Conservation (phyloP, 1,140 invertebrate species). For the Drosophila tropicalis region DNA sequence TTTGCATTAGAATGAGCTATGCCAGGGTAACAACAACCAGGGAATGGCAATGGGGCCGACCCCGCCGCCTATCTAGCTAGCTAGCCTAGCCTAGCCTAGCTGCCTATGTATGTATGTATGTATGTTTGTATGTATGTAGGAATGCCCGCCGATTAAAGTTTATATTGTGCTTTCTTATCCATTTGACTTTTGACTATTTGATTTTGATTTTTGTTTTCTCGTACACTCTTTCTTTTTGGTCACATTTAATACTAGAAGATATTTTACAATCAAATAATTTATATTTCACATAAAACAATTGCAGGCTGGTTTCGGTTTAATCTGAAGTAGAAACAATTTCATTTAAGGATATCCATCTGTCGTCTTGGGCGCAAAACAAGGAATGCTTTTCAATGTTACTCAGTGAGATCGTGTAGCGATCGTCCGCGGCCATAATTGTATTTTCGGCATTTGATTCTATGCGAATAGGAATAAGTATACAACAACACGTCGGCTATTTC, state of each 20-base stretch:
- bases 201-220: not conserved
- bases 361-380: not conserved
- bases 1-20: slow-evolving; percentile 80
- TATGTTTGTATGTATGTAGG: not conserved
- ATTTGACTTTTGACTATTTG: slow-evolving; percentile 8
- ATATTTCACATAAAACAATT: no score
- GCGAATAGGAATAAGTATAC: slow-evolving; percentile 24
- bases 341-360: not conserved
- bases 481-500: slow-evolving; percentile 38
- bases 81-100: not conserved
- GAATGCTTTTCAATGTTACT: slow-evolving; percentile 1
- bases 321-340: not conserved
- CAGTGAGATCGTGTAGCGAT: slow-evolving; percentile 65
- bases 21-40: slow-evolving; percentile 9
- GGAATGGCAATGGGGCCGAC: slow-evolving; percentile 6
- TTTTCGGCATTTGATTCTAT: slow-evolving; percentile 70
- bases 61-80: not conserved
- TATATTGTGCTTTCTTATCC: slow-evolving; percentile 11
- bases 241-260: no score
- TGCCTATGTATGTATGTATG: not conserved
- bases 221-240: not conserved
- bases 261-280: no score
- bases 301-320: no score
- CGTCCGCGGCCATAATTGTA: slow-evolving; percentile 67
- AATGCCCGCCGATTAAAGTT: slow-evolving; percentile 12